phyloP scores from a whole-genome alignment of 2,797 vertebrate genomes.

The Phylloscopus collybita region DNA sequence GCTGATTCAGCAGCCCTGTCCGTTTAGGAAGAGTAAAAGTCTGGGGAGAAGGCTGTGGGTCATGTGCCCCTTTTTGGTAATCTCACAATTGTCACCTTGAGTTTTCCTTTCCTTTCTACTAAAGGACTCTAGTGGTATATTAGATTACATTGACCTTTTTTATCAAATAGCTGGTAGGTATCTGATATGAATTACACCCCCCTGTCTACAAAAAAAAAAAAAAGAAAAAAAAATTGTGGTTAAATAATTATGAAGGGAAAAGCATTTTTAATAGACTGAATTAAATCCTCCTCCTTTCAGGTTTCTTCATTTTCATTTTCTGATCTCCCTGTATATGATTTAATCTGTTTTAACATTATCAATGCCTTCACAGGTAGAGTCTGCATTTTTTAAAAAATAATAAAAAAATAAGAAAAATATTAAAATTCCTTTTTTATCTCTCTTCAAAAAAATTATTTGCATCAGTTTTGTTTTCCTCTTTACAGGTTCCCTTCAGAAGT shows the following conservation, averaged over 20 bases:
- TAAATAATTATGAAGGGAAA: conserved; percentile 7
- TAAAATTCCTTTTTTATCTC: not conserved
- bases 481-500: not conserved
- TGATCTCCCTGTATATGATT: not conserved
- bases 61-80: not conserved
- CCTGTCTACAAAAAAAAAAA: fast-evolving
- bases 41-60: not conserved
- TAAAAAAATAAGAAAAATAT: not conserved
- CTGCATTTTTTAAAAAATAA: not conserved
- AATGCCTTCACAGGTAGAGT: not conserved
- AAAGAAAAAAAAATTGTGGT: not conserved
- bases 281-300: not conserved
- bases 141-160: not conserved
- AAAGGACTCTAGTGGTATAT: not conserved
- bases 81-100: not conserved
- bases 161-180: not conserved
- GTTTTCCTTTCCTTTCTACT: not conserved
- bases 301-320: not conserved
- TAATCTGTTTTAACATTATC: conserved; percentile 6
- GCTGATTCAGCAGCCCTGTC: not conserved
- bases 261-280: not conserved
- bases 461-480: not conserved
- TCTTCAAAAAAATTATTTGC: not conserved
- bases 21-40: not conserved
- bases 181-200: not conserved